These are phyloP conservation scores for Puntigrus tetrazona DNA, from an alignment of 2,113 vertebrate species.

Conservation along the genomic window DNA sequence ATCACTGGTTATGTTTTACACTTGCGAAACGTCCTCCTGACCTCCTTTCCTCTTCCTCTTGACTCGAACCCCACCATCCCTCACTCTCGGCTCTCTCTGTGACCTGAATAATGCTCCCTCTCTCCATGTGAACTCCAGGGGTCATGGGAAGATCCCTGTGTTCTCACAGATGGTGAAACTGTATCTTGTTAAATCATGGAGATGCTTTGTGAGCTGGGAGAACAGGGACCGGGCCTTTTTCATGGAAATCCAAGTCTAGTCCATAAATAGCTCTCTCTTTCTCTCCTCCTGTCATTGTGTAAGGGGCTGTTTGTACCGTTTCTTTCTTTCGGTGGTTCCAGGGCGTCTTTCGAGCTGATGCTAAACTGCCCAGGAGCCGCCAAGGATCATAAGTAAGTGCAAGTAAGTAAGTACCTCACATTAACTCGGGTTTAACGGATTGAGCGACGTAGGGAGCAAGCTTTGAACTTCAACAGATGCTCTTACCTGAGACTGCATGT, in stretches of 20 bases:
- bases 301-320: slow-evolving; percentile 38
- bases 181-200: slow-evolving; percentile 62
- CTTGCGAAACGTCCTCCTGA: neutral
- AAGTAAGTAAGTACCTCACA: slow-evolving; percentile 7
- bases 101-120: slow-evolving; percentile 26
- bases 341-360: slow-evolving; percentile 19
- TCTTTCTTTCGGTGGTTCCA: slow-evolving; percentile 19
- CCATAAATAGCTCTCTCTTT: slow-evolving; percentile 50
- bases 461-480: neutral
- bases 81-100: slow-evolving; percentile 1
- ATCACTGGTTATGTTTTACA: neutral
- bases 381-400: neutral
- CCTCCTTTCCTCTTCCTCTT: slow-evolving; percentile 34
- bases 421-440: neutral
- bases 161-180: slow-evolving; percentile 62
- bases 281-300: slow-evolving; percentile 15
- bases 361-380: slow-evolving; percentile 11
- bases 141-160: slow-evolving; percentile 70
- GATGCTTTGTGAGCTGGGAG: slow-evolving; percentile 51
- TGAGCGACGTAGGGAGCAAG: neutral
- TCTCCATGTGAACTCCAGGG: slow-evolving; percentile 53
- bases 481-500: slow-evolving; percentile 79
- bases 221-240: slow-evolving; percentile 52
- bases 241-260: slow-evolving; percentile 54
- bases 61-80: slow-evolving; percentile 28